Evolutionary conservation across 1,140 invertebrate genomes (phyloP), one percentile per base, ranked within the genome.

Genomic region (Hyphantria cunea): DNA sequence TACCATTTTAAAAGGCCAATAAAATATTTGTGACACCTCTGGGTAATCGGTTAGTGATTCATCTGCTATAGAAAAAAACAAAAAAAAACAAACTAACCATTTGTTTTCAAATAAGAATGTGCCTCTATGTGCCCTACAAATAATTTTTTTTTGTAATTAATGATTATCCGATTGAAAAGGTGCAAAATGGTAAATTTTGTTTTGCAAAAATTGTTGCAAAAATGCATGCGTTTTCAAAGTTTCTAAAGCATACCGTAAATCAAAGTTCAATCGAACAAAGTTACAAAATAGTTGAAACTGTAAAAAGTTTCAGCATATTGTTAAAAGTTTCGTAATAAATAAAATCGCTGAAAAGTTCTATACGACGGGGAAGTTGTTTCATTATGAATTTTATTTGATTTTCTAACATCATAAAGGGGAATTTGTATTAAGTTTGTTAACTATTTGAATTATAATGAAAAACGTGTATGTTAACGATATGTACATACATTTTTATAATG

Each of bases 321-420:
- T 45, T 56, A 14, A 59, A 60, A 66, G 41, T 66, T 59, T 66
- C 54, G 44, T 66, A 54, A 66, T 66, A 66, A 66, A 66, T 59
- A 65, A 66, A 65, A 60, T 42, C 44, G 56, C 42, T 55, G 11
- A n/a, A 55, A 61, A 61, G 44, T 60, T 56, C 55, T 52, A 44
- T 31, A 42, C 49, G 47, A 47, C 55, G 55, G 48, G 37, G 58
- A 65, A 52, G 51, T 65, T 65, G 54, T 58, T 65, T 67, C 47
- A 67, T 67, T 51, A 70, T 55, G 53, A 58, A 48, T 58, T 58
- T 58, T 49, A 58, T 49, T 58, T 48, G 12, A 14, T 47, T 48
- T 56, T 37, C 32, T 48, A 47, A 13, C 12, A 53, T 3, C 14
- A 32, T 44, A 44, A 25, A 14, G 14, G 11, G 31, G 13, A 33